Evolutionary conservation across 2,797 vertebrate genomes (phyloP).

Genomic region (Enteromius treurensis): DNA sequence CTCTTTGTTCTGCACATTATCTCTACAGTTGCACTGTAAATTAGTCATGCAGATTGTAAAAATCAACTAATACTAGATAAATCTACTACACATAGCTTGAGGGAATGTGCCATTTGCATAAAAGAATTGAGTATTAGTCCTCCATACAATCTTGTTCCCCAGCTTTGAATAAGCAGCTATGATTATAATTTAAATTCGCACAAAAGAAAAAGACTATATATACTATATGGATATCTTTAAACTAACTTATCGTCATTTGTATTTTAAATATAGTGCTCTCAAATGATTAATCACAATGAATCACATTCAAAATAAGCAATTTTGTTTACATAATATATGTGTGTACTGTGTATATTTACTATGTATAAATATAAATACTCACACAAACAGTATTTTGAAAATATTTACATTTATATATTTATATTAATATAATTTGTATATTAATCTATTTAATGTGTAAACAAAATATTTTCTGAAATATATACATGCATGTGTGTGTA

Average conservation of each 20-base stretch:
- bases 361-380: no score
- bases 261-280: not conserved
- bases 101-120: conserved; percentile 64
- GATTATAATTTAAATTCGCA: not conserved
- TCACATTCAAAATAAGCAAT: no score
- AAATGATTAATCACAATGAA: no score
- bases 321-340: no score
- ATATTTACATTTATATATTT: no score
- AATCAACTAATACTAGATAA: conserved; percentile 76
- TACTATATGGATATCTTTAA: not conserved
- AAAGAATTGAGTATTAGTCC: conserved; percentile 23
- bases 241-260: not conserved
- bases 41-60: conserved; percentile 76
- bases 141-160: conserved; percentile 18
- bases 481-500: no score
- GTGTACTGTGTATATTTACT: no score
- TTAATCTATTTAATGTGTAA: no score
- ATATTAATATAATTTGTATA: no score
- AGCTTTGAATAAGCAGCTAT: conserved; percentile 36
- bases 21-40: conserved; percentile 79
- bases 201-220: not conserved
- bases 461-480: no score
- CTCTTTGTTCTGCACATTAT: conserved; percentile 78
- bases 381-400: no score
- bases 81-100: conserved; percentile 69